A percentile compares a stretch with the other conserved stretches of the same genome.
Evolutionary conservation across 2,797 vertebrate species (phyloP).

Genomic region (Sphenodon punctatus): DNA sequence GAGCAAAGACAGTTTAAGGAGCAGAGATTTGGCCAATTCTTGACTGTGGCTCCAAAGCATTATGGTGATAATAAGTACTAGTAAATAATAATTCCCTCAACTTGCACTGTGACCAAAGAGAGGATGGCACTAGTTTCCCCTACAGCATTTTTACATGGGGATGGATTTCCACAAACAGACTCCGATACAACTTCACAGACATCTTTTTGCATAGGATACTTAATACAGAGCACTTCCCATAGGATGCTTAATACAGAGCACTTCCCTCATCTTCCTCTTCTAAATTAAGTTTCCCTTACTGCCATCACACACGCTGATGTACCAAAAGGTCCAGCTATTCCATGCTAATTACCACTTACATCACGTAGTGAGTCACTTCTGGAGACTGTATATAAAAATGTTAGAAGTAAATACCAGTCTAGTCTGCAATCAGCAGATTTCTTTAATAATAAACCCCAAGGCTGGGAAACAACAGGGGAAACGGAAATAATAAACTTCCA

Average conservation of each 20-base stretch:
- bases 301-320: constrained; percentile 2
- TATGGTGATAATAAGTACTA: neutral
- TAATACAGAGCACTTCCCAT: too few species aligned
- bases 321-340: constrained; percentile 21
- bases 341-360: constrained; percentile 18
- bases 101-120: neutral
- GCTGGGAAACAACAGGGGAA: neutral
- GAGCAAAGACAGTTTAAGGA: too few species aligned
- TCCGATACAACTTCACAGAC: neutral
- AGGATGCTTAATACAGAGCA: too few species aligned
- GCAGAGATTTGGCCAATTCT: constrained; percentile 18
- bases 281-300: neutral
- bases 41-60: neutral
- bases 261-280: neutral
- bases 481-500: neutral
- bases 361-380: constrained; percentile 39
- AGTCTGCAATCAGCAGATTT: neutral
- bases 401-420: neutral
- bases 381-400: constrained; percentile 13
- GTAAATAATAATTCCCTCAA: too few species aligned
- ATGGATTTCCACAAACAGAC: neutral
- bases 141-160: neutral
- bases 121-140: neutral
- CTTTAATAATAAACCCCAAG: neutral
- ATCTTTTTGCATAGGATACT: too few species aligned